Evolutionary conservation across 2,888 invertebrate genomes (phyloP).

Genomic region (Phyllotreta striolata): DNA sequence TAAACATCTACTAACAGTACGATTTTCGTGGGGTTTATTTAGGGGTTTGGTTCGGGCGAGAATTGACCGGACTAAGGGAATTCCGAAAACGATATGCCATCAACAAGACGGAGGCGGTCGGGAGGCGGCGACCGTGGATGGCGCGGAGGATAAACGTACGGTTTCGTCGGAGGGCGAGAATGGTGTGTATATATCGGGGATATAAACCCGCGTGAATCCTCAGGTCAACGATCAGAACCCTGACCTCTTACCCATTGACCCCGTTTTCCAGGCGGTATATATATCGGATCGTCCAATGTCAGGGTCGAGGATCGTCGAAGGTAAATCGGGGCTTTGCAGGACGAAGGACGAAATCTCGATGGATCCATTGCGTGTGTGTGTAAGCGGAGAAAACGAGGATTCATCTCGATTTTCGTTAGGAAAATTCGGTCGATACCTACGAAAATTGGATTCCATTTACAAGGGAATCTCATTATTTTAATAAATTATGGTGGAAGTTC

Average conservation of each 20-base stretch:
- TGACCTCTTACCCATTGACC: constrained; percentile 59
- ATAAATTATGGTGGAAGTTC: constrained; percentile 33
- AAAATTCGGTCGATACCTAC: constrained; percentile 28
- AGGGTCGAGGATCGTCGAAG: constrained; percentile 42
- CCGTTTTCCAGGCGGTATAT: constrained; percentile 49
- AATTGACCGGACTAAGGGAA: constrained; percentile 23
- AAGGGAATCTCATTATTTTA: constrained; percentile 37
- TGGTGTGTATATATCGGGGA: constrained; percentile 47
- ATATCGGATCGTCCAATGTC: constrained; percentile 46
- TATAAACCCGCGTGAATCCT: constrained; percentile 57
- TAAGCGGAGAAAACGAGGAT: constrained; percentile 10
- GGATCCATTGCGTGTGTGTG: no score
- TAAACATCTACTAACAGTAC: no score
- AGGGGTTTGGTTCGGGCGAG: not conserved
- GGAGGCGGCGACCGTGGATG: constrained; percentile 18
- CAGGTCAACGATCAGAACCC: constrained; percentile 60
- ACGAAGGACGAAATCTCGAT: not conserved
- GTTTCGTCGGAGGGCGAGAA: constrained; percentile 49
- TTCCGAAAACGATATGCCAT: constrained; percentile 17
- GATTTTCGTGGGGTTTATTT: not conserved
- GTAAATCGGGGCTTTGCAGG: constrained; percentile 8
- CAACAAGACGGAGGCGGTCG: constrained; percentile 20
- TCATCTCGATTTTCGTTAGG: constrained; percentile 27
- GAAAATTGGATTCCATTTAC: constrained; percentile 31
- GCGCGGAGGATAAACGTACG: constrained; percentile 37